phyloP scores from a whole-genome alignment of 2,113 vertebrate species.

The Lepidothrix coronata region DNA sequence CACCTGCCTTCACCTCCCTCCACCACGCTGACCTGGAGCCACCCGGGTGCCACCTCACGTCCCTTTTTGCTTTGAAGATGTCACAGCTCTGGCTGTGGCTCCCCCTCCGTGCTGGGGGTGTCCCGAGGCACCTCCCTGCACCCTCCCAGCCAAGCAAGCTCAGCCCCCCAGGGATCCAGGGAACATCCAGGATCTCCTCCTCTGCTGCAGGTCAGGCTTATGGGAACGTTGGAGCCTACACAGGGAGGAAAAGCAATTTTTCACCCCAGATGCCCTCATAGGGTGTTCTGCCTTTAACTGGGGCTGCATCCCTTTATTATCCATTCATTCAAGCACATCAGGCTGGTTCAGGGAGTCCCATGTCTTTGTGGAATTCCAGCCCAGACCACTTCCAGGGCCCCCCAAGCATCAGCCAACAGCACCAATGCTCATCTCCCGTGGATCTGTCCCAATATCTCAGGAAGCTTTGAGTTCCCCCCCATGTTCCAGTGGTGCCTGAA shows the following conservation, averaged over 20 bases:
- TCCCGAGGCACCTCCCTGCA: fast-evolving
- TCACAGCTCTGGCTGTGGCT: fast-evolving
- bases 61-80: not conserved
- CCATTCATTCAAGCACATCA: not conserved
- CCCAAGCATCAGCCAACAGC: not conserved
- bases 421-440: not conserved
- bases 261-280: not conserved
- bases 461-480: fast-evolving
- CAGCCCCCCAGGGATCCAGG: not conserved
- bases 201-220: not conserved
- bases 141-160: not conserved
- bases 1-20: not conserved
- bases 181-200: not conserved
- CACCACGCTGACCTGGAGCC: not conserved
- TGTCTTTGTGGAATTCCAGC: not conserved
- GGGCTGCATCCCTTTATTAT: not conserved
- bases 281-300: not conserved
- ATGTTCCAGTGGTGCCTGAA: fast-evolving
- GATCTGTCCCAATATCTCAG: not conserved
- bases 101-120: not conserved
- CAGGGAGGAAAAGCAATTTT: not conserved
- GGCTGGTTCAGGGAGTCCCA: not conserved
- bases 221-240: not conserved
- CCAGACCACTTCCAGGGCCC: not conserved
- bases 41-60: fast-evolving